Conservation (phyloP, 2,113 vertebrate genomes). For the Hepsetus odoe region DNA sequence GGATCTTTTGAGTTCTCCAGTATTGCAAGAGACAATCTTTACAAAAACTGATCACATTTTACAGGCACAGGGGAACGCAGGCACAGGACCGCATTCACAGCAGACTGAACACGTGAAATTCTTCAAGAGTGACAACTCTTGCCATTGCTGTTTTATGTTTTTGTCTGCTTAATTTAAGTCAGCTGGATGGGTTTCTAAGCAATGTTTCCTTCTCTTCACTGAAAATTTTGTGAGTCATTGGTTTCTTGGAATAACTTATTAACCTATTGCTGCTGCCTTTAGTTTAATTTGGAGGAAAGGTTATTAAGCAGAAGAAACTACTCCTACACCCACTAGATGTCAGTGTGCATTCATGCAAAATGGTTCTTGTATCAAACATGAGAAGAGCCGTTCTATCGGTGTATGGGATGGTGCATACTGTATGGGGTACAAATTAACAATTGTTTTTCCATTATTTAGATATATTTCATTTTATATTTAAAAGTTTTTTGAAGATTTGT, state of each 20-base stretch:
- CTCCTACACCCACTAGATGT: constrained; percentile 46
- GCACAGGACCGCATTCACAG: too few relatives aligned
- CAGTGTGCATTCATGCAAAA: constrained; percentile 31
- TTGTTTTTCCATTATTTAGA: too few relatives aligned
- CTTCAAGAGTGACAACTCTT: not conserved
- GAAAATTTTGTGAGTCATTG: not conserved
- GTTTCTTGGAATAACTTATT: not conserved
- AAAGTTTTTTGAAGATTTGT: too few relatives aligned
- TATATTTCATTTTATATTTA: too few relatives aligned
- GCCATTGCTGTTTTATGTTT: constrained; percentile 11
- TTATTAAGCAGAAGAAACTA: not conserved
- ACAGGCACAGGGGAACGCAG: constrained; percentile 4
- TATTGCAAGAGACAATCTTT: constrained; percentile 16
- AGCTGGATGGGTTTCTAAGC: not conserved
- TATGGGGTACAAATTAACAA: too few relatives aligned
- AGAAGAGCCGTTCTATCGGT: not conserved
- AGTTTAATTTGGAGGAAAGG: not conserved
- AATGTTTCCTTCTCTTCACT: not conserved
- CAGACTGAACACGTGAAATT: constrained; percentile 32
- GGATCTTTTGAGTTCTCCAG: constrained; percentile 37
- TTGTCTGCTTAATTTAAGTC: not conserved
- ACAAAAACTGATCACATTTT: constrained; percentile 41
- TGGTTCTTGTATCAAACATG: not conserved
- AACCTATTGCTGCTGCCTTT: not conserved
- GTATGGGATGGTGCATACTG: not conserved